Evolutionary conservation across 2,797 vertebrate genomes (phyloP), one percentile per base, ranked within the genome.

Genomic region (Psittacula derbiana): DNA sequence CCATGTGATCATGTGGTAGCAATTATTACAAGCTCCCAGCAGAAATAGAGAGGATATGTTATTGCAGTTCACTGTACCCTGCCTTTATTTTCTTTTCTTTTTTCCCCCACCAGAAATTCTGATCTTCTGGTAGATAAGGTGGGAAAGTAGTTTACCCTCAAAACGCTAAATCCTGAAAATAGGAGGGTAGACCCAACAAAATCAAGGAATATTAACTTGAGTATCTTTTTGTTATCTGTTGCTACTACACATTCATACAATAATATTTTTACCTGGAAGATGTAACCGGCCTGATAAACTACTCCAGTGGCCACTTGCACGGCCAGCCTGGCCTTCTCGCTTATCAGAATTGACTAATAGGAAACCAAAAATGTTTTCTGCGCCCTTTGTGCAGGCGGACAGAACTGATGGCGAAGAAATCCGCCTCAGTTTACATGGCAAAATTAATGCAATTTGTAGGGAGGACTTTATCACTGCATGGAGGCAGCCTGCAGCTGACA

Each of bases 1-100:
- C 86, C 93, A 94, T 96, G 96, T 91, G 89, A 95, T 97, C 95
- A 96, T 97, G 91, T 96, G 97, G 93, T 96, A 97, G 65, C 87
- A 97, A 97, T 97, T 97, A 96, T 96, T 95, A 94, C 80, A 93
- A 83, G 67, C 73, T 95, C 58, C 73, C 53, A 75, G 74, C 60
- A 96, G 76, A 96, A 96, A 90, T 69, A 69, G 38, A 86, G 87
- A 94, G 66, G 43, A 91, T 92, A 87, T 81, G 47, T 74, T 69
- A 71, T 43, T 86, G 62, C 44, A 81, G 49, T 27, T 94, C 49
- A 84, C 84, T 86, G 71, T 93, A 93, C 47, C 8, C 23, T 76
- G 57, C 21, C 12, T 78, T 81, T 47, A 11, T 43, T 90, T 67
- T 36, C 4, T 33, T 31, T 25, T 25, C 4, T 14, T n/a, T 33